These are phyloP conservation scores for Drosophila dives DNA, from an alignment of 2,888 invertebrate genomes.

Conservation along the genomic window DNA sequence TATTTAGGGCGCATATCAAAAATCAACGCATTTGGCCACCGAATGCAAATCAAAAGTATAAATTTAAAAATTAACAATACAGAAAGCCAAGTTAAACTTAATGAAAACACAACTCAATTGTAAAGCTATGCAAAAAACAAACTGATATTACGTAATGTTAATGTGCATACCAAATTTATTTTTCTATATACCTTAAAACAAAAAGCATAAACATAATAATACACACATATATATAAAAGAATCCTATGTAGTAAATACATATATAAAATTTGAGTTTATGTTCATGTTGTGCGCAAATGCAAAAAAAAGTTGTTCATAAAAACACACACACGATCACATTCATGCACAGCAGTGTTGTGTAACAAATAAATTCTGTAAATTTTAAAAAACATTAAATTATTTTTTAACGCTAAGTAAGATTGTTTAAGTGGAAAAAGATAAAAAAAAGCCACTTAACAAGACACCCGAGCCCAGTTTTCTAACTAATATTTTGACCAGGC, in stretches of 20 bases:
- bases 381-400: conserved; percentile 56
- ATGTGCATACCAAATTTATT: conserved; percentile 55
- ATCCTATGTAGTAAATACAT: conserved; percentile 27
- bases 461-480: conserved; percentile 74
- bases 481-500: conserved; percentile 39
- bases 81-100: conserved; percentile 68
- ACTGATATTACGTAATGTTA: conserved; percentile 58
- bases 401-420: conserved; percentile 54
- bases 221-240: conserved; percentile 17
- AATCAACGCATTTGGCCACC: conserved; percentile 78
- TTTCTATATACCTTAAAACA: conserved; percentile 41
- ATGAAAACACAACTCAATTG: conserved; percentile 39
- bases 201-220: conserved; percentile 16
- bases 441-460: conserved; percentile 33
- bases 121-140: conserved; percentile 27
- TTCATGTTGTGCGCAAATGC: conserved; percentile 60
- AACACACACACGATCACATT: conserved; percentile 22
- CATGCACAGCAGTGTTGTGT: conserved; percentile 40
- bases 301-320: conserved; percentile 59
- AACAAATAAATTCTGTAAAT: conserved; percentile 47
- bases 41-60: conserved; percentile 33
- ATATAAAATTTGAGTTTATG: conserved; percentile 32
- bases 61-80: conserved; percentile 26
- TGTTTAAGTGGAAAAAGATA: conserved; percentile 32
- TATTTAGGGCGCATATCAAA: conserved; percentile 43